These are phyloP conservation scores for Genyomyrus donnyi DNA, from an alignment of 2,113 vertebrate genomes.

Conservation along the genomic window DNA sequence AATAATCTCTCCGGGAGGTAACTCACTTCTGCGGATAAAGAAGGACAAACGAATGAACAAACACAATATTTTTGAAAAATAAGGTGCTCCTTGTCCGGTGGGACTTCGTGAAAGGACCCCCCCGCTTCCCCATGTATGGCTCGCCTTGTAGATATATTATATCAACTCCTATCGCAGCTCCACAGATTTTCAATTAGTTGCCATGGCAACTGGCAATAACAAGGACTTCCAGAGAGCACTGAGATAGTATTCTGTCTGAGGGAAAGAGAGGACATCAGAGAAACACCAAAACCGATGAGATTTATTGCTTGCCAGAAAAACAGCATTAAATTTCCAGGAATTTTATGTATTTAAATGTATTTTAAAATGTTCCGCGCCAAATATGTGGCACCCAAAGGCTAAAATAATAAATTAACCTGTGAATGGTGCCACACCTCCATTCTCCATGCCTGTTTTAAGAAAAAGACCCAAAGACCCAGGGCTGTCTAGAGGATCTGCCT, in stretches of 20 bases:
- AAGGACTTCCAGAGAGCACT: conserved; percentile 17
- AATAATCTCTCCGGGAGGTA: conserved; percentile 78
- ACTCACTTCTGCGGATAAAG: conserved; percentile 57
- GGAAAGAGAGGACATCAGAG: not conserved
- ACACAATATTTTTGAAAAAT: not conserved
- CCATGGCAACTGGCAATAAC: conserved; percentile 23
- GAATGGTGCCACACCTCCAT: not conserved
- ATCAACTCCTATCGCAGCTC: not conserved
- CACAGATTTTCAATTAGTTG: conserved; percentile 24
- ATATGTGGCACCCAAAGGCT: not conserved
- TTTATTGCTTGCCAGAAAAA: not conserved
- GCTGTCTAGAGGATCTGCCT: not conserved
- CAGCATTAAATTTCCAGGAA: not conserved
- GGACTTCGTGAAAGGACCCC: not conserved
- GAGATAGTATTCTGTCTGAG: not conserved
- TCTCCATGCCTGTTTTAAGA: not conserved
- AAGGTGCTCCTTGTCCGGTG: not conserved
- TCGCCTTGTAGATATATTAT: not conserved
- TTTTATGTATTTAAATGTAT: not conserved
- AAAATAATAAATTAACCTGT: not conserved
- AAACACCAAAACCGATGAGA: not conserved
- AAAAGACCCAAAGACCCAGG: not conserved
- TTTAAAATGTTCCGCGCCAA: not conserved
- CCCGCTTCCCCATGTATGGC: not conserved
- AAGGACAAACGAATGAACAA: not conserved